Evolutionary conservation across 2,113 vertebrate species (phyloP).

Genomic region (Hiodon alosoides): DNA sequence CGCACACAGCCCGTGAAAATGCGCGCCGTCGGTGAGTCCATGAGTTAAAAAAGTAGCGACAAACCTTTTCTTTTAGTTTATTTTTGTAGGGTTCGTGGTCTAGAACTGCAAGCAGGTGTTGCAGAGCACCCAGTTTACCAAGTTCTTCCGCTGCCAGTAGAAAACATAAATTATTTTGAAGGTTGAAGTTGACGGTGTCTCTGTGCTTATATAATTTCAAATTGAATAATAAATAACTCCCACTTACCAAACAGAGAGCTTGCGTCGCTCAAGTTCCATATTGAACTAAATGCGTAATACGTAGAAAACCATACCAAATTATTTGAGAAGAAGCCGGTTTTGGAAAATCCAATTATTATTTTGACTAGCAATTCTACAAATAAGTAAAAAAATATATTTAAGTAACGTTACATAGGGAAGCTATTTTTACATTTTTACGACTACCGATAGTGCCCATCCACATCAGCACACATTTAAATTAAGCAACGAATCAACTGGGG

Average conservation of each 20-base stretch:
- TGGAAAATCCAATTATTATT: slow-evolving; percentile 16
- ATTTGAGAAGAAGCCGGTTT: slow-evolving; percentile 18
- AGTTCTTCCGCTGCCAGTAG: slow-evolving; percentile 10
- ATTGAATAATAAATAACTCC: not conserved
- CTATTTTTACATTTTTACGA: not conserved
- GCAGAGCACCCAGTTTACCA: slow-evolving; percentile 1
- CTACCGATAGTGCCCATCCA: too few species aligned
- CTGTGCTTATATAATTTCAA: not conserved
- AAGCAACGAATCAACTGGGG: too few species aligned
- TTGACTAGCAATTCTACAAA: slow-evolving; percentile 22
- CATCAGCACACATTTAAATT: too few species aligned
- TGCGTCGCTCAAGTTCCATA: slow-evolving; percentile 27
- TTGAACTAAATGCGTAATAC: slow-evolving; percentile 23
- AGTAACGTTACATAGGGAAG: not conserved
- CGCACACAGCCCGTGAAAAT: not conserved
- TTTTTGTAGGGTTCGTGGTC: slow-evolving; percentile 17
- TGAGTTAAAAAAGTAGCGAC: not conserved
- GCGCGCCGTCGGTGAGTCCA: not conserved
- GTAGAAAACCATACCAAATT: slow-evolving; percentile 26
- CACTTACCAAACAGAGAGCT: slow-evolving; percentile 24
- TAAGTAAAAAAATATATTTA: not conserved
- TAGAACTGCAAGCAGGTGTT: slow-evolving; percentile 12
- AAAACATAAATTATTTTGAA: not conserved
- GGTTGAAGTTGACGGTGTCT: not conserved
- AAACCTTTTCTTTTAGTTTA: slow-evolving; percentile 19